Evolutionary conservation across 1,140 invertebrate genomes (phyloP).

Genomic region (Musca vetustissima): DNA sequence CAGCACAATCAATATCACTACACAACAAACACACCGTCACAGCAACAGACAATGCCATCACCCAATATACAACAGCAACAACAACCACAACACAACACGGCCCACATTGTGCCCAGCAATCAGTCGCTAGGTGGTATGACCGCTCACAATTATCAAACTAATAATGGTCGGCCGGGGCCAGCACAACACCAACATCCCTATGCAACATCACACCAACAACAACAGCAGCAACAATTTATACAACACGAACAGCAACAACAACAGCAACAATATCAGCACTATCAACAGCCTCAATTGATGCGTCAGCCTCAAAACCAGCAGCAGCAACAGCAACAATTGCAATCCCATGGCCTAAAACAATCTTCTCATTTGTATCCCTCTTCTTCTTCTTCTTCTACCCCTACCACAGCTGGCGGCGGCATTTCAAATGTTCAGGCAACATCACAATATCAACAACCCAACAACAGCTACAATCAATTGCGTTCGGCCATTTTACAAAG

Average conservation of each 20-base stretch:
- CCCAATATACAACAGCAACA: conserved; percentile 38
- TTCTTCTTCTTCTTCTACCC: conserved; percentile 3
- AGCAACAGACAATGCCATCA: conserved; percentile 39
- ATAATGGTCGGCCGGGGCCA: conserved; percentile 31
- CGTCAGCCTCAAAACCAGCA: conserved; percentile 42
- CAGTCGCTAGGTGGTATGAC: conserved; percentile 15
- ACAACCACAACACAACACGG: conserved; percentile 53
- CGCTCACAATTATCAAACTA: conserved; percentile 5
- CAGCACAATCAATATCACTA: conserved; percentile 43
- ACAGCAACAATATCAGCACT: conserved; percentile 36
- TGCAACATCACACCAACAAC: conserved; percentile 41
- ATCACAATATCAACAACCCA: conserved; percentile 39
- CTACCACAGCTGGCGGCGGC: neutral
- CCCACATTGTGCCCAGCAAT: conserved; percentile 46
- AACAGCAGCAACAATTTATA: conserved; percentile 49
- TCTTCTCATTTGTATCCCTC: conserved; percentile 54
- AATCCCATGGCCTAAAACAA: conserved; percentile 54
- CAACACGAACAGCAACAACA: conserved; percentile 34
- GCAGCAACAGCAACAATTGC: conserved; percentile 35
- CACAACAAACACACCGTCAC: conserved; percentile 49
- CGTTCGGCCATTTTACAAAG: conserved; percentile 51
- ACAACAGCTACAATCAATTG: conserved; percentile 49
- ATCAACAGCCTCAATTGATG: conserved; percentile 38
- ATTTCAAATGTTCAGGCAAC: conserved; percentile 35
- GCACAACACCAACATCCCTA: conserved; percentile 36